Evolutionary conservation across 2,797 vertebrate genomes (phyloP).

Genomic region (Malurus splendens): DNA sequence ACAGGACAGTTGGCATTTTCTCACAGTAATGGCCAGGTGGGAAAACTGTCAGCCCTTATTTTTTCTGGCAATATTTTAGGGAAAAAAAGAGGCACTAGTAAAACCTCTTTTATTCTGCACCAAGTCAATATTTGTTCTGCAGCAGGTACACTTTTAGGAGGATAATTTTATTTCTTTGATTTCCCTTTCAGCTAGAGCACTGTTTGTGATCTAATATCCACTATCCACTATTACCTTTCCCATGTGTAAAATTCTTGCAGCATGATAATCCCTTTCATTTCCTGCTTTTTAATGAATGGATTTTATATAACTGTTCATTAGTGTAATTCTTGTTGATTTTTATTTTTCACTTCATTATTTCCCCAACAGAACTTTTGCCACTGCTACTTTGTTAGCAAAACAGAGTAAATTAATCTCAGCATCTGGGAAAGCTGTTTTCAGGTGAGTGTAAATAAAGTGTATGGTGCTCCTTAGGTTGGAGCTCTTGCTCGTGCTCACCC

Average conservation of each 20-base stretch:
- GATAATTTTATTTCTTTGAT: background rate
- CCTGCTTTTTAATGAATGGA: constrained; percentile 45
- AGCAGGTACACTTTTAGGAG: background rate
- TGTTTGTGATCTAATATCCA: background rate
- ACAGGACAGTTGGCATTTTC: background rate
- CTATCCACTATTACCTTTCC: background rate
- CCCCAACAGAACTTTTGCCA: background rate
- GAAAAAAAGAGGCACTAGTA: background rate
- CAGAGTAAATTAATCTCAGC: background rate
- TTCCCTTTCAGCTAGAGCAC: background rate
- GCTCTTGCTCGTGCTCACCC: background rate
- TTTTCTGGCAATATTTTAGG: background rate
- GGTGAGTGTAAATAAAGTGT: background rate
- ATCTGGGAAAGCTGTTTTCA: background rate
- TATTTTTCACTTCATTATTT: constrained; percentile 37
- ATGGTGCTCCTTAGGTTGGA: rapidly evolving
- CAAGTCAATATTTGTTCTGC: background rate
- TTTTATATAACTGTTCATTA: constrained; percentile 51
- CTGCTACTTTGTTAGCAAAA: background rate
- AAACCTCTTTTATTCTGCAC: background rate
- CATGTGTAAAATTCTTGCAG: background rate
- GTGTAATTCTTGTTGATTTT: constrained; percentile 9
- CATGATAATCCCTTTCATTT: constrained; percentile 47
- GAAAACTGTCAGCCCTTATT: background rate
- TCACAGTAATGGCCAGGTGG: background rate